phyloP scores from a whole-genome alignment of 2,113 vertebrate species.

The Daubentonia madagascariensis region DNA sequence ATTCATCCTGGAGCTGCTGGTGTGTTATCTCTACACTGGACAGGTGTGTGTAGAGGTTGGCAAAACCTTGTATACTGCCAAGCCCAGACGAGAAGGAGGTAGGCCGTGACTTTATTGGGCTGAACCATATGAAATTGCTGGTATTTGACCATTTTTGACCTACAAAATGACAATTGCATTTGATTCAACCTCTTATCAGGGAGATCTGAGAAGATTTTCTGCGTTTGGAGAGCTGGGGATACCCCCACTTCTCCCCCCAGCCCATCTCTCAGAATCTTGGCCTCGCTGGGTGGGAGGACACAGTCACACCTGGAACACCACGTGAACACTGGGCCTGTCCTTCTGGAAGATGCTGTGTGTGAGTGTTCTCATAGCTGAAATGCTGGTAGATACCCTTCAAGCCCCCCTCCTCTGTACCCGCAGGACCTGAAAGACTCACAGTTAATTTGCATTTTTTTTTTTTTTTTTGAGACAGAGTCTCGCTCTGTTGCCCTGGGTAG shows the following conservation, averaged over 20 bases:
- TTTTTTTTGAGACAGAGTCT: too few relatives aligned
- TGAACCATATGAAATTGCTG: neutral
- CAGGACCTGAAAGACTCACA: neutral
- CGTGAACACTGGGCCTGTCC: neutral
- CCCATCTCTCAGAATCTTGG: neutral
- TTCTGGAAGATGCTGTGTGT: neutral
- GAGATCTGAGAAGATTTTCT: neutral
- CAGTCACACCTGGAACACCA: neutral
- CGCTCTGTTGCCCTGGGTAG: too few relatives aligned
- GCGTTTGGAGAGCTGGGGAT: neutral
- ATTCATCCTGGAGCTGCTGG: accelerated
- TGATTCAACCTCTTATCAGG: neutral
- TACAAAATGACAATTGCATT: neutral
- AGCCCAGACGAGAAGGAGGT: neutral
- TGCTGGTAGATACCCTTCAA: accelerated
- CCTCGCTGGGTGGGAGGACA: neutral
- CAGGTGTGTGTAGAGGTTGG: neutral
- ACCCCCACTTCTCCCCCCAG: neutral
- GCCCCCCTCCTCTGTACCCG: too few relatives aligned
- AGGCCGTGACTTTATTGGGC: neutral
- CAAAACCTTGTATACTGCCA: neutral
- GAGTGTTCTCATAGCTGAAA: neutral
- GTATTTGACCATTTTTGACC: neutral
- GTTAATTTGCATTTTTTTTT: conserved; percentile 32
- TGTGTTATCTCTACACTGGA: neutral